Evolutionary conservation across 2,797 vertebrate species (phyloP), one percentile per base, ranked within the genome.

Genomic region (Pristis pectinata): DNA sequence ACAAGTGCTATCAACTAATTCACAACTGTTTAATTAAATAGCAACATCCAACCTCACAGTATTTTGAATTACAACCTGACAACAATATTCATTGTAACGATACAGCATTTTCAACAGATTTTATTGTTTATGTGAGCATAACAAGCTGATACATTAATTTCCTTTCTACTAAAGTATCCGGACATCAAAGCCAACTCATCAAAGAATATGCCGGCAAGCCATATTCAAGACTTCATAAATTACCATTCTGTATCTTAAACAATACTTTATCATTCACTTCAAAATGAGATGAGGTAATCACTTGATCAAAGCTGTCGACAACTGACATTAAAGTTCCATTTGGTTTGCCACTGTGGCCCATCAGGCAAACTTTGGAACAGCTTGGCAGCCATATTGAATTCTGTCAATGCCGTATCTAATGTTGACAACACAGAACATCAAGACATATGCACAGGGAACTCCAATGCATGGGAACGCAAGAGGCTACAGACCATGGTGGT

Each of bases 221-320:
- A 92, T 22, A 92, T 41, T 70, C 59, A 92, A 92, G 92, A 92
- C 37, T 67, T 92, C n/a, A 64, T 70, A 92, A 70, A 41, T 92
- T 41, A 67, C 17, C 17, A 85, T 85, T 56, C 83, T 85, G 83
- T 24, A 64, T 92, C 61, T 92, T 92, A 70, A 92, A 70, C 27
- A 30, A 85, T 3, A 56, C 9, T 56, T 59, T 44, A n/a, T 70
- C 89, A 92, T 44, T 92, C 37, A 67, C 70, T 70, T 92, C 61
- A 92, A 44, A 87, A 92, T n/a, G 53, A 89, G 13, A 44, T 13
- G 11, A 70, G 11, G 19, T 41, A 11, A 67, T 70, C 37, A 24
- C 64, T 13, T 70, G 41, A 24, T 70, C 89, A 92, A 70, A 67
- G 19, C 27, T 59, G 83, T 87, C 30, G 30, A 83, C 24, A 11